Evolutionary conservation across 2,797 vertebrate genomes (phyloP).

Genomic region (Bovichtus diacanthus): DNA sequence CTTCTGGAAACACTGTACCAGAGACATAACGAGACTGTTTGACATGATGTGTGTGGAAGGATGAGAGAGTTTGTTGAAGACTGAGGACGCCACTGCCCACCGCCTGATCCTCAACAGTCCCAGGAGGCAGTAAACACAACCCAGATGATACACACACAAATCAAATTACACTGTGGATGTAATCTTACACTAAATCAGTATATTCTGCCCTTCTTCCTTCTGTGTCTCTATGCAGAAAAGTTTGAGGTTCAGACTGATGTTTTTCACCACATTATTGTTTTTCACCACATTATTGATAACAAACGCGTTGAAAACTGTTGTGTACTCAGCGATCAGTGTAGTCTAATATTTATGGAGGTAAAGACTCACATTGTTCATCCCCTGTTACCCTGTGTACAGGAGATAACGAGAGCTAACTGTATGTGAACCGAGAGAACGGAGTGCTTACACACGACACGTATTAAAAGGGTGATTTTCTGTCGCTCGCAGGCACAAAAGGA

Average conservation of each 20-base stretch:
- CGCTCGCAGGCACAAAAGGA: background rate
- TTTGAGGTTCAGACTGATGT: background rate
- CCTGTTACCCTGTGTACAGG: too few species aligned
- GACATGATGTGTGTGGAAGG: background rate
- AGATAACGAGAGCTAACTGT: background rate
- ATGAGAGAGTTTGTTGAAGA: background rate
- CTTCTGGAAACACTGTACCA: background rate
- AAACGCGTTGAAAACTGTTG: background rate
- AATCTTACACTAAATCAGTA: background rate
- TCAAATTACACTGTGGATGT: background rate
- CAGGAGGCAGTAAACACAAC: conserved; percentile 7
- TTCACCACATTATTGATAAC: background rate
- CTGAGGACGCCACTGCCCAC: background rate
- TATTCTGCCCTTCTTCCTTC: background rate
- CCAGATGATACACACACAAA: background rate
- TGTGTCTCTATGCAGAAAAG: background rate
- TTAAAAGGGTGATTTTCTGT: background rate
- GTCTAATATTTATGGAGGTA: background rate
- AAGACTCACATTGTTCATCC: background rate
- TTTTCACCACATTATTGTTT: background rate
- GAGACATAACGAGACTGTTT: background rate
- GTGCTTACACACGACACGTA: background rate
- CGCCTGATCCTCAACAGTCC: conserved; percentile 1
- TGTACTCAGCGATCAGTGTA: background rate
- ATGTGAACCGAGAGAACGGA: background rate